Base-by-base conservation (phyloP, 2,888 invertebrate genomes). In the Troilus luridus region DNA sequence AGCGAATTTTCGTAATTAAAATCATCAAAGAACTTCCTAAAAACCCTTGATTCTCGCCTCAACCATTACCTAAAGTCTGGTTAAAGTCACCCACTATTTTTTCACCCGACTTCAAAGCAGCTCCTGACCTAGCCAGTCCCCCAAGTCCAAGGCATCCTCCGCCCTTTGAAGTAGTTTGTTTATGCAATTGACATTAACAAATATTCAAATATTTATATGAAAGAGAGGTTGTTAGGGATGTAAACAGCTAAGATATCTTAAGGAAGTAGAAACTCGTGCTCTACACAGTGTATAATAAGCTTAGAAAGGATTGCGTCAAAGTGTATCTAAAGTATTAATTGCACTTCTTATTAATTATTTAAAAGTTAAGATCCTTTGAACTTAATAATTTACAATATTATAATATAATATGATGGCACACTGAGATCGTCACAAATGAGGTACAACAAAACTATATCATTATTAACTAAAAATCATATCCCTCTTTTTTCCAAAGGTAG, bases 151-250 rank as follows among this genome's bases (percentile, higher is more conserved):
- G 56, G 56, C 21, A 9, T 19, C 21, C 21, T 1, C 54, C 14
- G 12, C 56, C 85, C 85, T 85, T 85, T 85, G 85, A 85, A 85
- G 85, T 56, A 58, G 85, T 85, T 58, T 85, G 85, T 58, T 85
- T 85, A n/a, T n/a, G 85, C 58, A 85, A 85, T 85, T 85, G 85
- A 21, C 85, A 85, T 58, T 85, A 58, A 85, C n/a, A 85, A 85
- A 85, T 85, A 85, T n/a, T 85, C 85, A 85, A 54, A 85, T 85
- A 58, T 56, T 85, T 85, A 56, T 85, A 85, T 56, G 8, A 19
- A 58, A 54, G 21, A 58, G 85, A 85, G n/a, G 81, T 81, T 41
- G 21, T 21, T 19, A 77, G 17, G 41, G 41, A 77, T 14, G 81
- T 81, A 85, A 54, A 85, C 85, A 56, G 72, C 72, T 77, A 41